Evolutionary conservation across 2,113 vertebrate genomes (phyloP).

Genomic region (Miniopterus natalensis): DNA sequence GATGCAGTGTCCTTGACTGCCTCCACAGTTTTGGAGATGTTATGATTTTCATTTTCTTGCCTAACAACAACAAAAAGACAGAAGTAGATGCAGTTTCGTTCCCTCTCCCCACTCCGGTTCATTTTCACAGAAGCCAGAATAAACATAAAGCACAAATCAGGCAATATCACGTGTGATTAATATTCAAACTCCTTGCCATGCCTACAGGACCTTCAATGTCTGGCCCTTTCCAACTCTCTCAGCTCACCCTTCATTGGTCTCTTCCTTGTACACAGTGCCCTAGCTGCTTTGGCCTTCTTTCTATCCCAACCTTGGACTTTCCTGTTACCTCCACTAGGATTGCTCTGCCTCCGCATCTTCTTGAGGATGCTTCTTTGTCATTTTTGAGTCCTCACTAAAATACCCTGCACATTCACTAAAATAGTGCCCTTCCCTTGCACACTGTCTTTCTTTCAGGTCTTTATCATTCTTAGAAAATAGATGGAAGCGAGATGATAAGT

Average conservation of each 20-base stretch:
- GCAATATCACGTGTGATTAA: not conserved
- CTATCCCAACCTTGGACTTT: not conserved
- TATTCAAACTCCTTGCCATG: not conserved
- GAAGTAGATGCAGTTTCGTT: not conserved
- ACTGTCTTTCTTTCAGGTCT: not conserved
- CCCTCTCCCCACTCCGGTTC: not conserved
- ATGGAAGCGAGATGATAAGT: not conserved
- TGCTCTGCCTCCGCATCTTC: not conserved
- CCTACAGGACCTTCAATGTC: not conserved
- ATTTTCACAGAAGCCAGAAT: not conserved
- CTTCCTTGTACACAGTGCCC: not conserved
- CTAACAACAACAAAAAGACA: slow-evolving; percentile 23
- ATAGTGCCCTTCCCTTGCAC: not conserved
- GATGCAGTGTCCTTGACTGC: not conserved
- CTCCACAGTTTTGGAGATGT: not conserved
- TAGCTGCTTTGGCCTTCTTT: not conserved
- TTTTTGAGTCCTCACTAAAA: not conserved
- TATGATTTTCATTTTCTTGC: slow-evolving; percentile 15
- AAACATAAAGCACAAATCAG: not conserved
- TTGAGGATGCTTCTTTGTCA: not conserved
- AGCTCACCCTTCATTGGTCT: rapidly evolving
- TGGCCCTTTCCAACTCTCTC: not conserved
- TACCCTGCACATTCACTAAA: not conserved
- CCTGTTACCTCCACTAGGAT: not conserved
- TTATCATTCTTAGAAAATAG: slow-evolving; percentile 17